Base-by-base conservation (phyloP, 2,113 vertebrate species). In the Syngnathus scovelli region DNA sequence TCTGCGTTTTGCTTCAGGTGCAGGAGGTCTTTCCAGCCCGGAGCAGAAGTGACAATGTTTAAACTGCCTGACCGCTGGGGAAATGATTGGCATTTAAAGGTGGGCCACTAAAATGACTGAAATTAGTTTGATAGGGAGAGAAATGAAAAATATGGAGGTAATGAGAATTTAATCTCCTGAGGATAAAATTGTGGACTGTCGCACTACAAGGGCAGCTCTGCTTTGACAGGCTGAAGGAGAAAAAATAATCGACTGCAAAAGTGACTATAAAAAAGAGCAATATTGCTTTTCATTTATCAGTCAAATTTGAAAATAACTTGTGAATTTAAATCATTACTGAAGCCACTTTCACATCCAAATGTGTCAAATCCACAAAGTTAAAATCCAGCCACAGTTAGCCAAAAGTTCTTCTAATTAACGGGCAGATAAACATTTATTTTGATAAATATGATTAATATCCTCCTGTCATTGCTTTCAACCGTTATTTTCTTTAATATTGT, bases 1-100 rank as follows among this genome's bases (percentile, higher is more conserved):
- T 78, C 71, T 79, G 23, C 69, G 74, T 78, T 80, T 76, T 5
- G 71, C 83, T 82, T 66, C 74, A 73, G 74, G 58, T 58, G 69
- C 72, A 67, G 65, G 74, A 68, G 65, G 74, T 73, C 74, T 74
- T 78, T 67, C 68, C 58, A 37, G 52, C 72, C 65, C 66, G 56
- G 62, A 71, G 71, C 56, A 21, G 36, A 49, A 70, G 68, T 51
- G 43, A 69, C 56, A 62, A 61, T 67, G 64, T 83, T 72, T 77
- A 64, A 79, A 78, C 80, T 54, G 61, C 66, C 75, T 81, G 76
- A 73, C 74, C 79, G 69, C 59, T 60, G 27, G 16, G 69, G 7
- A 72, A 68, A 82, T 79, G 72, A 83, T 43, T 84, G 75, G 49
- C 62, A 56, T 74, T 66, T 55, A 52, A 12, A 68, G 62, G 71